These are phyloP conservation scores for Panulirus ornatus DNA, from an alignment of 1,140 invertebrate genomes.

Conservation along the genomic window DNA sequence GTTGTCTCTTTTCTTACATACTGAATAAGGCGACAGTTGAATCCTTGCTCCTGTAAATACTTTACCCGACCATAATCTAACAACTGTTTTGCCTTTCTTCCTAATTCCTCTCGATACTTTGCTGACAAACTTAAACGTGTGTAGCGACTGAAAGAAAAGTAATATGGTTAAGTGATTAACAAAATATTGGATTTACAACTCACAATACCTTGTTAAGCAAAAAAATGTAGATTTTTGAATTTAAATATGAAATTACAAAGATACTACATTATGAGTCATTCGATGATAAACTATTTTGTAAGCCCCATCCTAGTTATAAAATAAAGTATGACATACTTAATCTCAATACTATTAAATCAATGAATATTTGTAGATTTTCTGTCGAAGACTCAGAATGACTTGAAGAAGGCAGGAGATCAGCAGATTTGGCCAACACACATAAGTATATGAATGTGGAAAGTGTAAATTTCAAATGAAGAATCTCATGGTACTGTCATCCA, in stretches of 20 bases:
- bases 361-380: not conserved
- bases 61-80: slow-evolving; percentile 87
- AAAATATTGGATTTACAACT: not conserved
- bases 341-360: not conserved
- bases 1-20: slow-evolving; percentile 84
- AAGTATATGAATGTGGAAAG: not conserved
- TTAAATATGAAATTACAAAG: not conserved
- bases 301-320: too few species aligned
- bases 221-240: not conserved
- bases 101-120: slow-evolving; percentile 83
- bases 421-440: not conserved
- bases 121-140: slow-evolving; percentile 77
- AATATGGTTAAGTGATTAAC: not conserved
- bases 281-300: not conserved
- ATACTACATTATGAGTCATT: not conserved
- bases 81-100: slow-evolving; percentile 86
- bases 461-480: not conserved
- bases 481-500: not conserved
- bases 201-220: slow-evolving; percentile 20
- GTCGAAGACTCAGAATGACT: not conserved
- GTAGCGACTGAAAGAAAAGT: slow-evolving; percentile 74
- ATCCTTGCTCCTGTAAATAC: slow-evolving; percentile 82
- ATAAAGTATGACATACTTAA: too few species aligned
- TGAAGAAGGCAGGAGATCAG: not conserved
- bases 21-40: slow-evolving; percentile 82